Evolutionary conservation across 1,140 invertebrate genomes (phyloP).

Genomic region (Zaprionus tsacasi): DNA sequence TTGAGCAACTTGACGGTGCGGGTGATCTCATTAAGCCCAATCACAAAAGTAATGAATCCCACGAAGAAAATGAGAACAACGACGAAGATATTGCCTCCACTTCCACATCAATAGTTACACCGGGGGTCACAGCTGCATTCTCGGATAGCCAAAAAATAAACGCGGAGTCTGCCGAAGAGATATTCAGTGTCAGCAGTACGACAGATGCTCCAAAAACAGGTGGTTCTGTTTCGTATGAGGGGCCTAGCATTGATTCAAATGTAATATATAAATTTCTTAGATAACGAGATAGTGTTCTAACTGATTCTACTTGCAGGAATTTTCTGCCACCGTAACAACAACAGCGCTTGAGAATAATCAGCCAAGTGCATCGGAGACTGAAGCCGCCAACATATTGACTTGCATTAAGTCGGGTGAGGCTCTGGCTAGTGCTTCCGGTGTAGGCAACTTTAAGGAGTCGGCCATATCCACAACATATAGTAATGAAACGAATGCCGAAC

Average conservation of each 20-base stretch:
- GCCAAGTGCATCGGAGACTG: conserved; percentile 66
- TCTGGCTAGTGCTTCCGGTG: conserved; percentile 8
- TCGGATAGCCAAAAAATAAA: not conserved
- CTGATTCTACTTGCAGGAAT: not conserved
- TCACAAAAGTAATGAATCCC: not conserved
- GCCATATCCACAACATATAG: conserved; percentile 25
- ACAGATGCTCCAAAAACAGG: conserved; percentile 37
- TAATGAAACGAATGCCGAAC: conserved; percentile 1
- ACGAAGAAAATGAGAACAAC: conserved; percentile 24
- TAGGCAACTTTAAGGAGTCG: conserved; percentile 29
- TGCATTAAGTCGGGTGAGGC: conserved; percentile 72
- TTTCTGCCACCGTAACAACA: conserved; percentile 11
- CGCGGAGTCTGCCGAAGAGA: conserved; percentile 43
- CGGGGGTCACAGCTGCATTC: not conserved
- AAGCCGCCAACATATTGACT: conserved; percentile 76
- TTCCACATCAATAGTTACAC: conserved; percentile 37
- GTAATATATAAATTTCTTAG: conserved; percentile 20
- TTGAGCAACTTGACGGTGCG: conserved; percentile 81
- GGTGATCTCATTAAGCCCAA: conserved; percentile 49
- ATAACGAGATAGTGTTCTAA: not conserved
- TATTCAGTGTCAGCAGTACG: conserved; percentile 65
- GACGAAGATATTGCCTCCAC: conserved; percentile 34
- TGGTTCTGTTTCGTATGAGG: not conserved
- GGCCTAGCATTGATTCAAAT: conserved; percentile 13
- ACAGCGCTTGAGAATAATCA: conserved; percentile 23